Conservation (phyloP, 2,888 invertebrate genomes). For the Junonia oenone region DNA sequence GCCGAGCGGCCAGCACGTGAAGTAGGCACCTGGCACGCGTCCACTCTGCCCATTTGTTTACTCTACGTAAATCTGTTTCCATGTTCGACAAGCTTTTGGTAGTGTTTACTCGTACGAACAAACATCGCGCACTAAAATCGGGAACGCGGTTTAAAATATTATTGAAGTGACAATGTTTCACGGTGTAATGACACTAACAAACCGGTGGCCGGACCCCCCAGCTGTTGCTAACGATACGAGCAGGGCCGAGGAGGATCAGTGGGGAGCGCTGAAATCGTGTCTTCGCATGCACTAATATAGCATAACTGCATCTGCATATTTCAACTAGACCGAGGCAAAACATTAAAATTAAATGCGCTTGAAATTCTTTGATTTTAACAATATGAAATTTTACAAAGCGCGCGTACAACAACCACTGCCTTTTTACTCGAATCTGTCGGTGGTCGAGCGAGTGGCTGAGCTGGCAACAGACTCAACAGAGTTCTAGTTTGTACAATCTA, state of each 20-base stretch:
- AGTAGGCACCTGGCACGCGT: conserved; percentile 35
- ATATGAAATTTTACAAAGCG: no score
- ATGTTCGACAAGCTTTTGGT: conserved; percentile 44
- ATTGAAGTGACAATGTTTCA: conserved; percentile 55
- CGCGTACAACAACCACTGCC: no score
- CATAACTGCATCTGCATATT: no score
- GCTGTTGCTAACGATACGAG: conserved; percentile 14
- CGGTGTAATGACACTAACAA: conserved; percentile 52
- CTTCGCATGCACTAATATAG: no score
- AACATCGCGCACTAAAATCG: conserved; percentile 55
- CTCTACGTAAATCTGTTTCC: conserved; percentile 51
- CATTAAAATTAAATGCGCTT: no score
- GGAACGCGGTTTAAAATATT: conserved; percentile 57
- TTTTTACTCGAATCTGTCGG: no score
- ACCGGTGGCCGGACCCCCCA: conserved; percentile 42
- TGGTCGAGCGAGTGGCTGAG: no score
- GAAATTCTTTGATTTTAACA: no score
- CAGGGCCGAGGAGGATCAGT: not conserved
- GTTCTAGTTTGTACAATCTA: no score
- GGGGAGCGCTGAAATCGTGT: no score
- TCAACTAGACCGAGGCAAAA: no score
- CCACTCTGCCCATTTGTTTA: conserved; percentile 33
- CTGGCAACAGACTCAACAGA: no score
- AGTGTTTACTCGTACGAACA: conserved; percentile 53
- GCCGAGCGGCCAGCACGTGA: conserved; percentile 3